Conservation (phyloP, 2,888 invertebrate genomes). For the Hirtodrosophila confusa region DNA sequence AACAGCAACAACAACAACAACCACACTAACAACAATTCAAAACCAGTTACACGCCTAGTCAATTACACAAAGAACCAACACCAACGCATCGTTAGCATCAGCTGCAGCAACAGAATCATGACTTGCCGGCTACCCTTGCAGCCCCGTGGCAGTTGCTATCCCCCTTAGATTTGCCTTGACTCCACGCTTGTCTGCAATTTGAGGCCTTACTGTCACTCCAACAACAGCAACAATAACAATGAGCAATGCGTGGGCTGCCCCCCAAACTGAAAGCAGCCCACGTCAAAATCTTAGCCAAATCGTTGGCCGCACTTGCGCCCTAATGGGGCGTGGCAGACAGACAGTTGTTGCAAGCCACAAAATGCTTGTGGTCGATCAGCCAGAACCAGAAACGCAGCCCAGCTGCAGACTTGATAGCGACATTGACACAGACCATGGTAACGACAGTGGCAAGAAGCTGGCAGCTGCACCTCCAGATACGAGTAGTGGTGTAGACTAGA, state of each 20-base stretch:
- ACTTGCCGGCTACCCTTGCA: constrained; percentile 2
- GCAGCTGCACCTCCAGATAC: constrained; percentile 17
- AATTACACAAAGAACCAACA: constrained; percentile 71
- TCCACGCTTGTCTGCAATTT: constrained; percentile 67
- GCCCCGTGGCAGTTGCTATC: not conserved
- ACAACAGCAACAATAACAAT: constrained; percentile 4
- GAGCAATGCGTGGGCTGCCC: constrained; percentile 43
- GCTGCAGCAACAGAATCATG: constrained; percentile 12
- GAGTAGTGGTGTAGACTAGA: constrained; percentile 10
- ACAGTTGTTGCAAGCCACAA: constrained; percentile 38
- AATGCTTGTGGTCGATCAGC: constrained; percentile 53
- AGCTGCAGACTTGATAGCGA: constrained; percentile 32
- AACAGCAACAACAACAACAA: constrained; percentile 20
- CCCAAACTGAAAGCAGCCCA: constrained; percentile 32
- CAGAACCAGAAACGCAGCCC: constrained; percentile 34
- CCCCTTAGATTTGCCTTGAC: constrained; percentile 1
- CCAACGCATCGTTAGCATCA: constrained; percentile 64
- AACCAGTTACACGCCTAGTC: constrained; percentile 76
- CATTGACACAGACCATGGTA: constrained; percentile 67
- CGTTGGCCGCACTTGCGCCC: constrained; percentile 63
- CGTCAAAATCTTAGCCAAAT: constrained; percentile 65
- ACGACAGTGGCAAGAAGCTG: constrained; percentile 7
- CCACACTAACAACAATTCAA: constrained; percentile 55
- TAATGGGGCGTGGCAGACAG: constrained; percentile 39
- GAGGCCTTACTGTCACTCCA: constrained; percentile 72